Evolutionary conservation across 2,888 invertebrate genomes (phyloP).

Genomic region (Eupithecia centaureata): DNA sequence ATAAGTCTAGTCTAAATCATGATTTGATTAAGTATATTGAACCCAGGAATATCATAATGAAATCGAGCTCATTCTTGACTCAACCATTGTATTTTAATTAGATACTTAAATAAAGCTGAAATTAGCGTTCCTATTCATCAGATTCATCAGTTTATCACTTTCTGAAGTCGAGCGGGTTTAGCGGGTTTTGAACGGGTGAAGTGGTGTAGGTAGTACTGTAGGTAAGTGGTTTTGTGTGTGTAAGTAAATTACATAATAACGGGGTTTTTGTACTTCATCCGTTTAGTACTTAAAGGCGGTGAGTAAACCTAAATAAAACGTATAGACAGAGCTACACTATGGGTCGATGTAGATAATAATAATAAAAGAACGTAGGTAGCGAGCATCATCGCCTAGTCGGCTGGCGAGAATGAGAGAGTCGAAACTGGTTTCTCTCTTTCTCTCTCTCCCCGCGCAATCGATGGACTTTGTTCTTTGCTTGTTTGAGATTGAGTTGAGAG

Average conservation of each 20-base stretch:
- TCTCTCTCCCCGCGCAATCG: constrained; percentile 15
- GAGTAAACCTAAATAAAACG: not conserved
- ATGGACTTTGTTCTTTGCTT: constrained; percentile 12
- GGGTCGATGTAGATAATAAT: constrained; percentile 2
- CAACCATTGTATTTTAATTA: too few relatives aligned
- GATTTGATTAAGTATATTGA: too few relatives aligned
- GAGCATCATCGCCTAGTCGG: not conserved
- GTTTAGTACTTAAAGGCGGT: not conserved
- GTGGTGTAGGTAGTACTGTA: too few relatives aligned
- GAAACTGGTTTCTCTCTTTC: constrained; percentile 15
- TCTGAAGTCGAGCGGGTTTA: not conserved
- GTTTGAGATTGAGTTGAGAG: not conserved
- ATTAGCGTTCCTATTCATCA: too few relatives aligned
- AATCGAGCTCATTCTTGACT: too few relatives aligned
- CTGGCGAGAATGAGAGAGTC: constrained; percentile 12
- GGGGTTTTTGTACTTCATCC: too few relatives aligned
- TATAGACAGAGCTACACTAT: not conserved
- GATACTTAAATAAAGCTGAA: too few relatives aligned
- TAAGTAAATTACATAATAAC: too few relatives aligned
- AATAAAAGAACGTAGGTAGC: not conserved
- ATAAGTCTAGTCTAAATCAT: too few relatives aligned
- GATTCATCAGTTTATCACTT: not conserved
- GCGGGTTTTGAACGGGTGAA: too few relatives aligned
- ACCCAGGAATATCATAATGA: too few relatives aligned
- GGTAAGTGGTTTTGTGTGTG: too few relatives aligned